Conservation (phyloP, 2,113 vertebrate genomes). For the Eonycteris spelaea region DNA sequence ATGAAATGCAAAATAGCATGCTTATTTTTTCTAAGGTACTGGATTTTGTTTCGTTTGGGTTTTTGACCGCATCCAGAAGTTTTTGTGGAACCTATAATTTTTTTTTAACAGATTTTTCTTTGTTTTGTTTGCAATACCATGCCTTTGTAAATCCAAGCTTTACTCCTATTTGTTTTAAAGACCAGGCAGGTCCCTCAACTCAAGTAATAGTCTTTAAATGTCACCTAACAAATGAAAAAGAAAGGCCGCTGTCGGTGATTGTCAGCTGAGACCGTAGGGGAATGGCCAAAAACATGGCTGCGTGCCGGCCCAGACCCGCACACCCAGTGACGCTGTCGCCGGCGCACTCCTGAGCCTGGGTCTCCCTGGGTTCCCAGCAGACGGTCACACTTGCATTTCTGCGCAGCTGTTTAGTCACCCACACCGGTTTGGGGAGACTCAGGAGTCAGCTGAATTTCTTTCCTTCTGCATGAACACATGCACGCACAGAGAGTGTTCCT, state of each 20-base stretch:
- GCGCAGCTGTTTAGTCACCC: conserved; percentile 56
- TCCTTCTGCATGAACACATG: background rate
- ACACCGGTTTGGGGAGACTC: conserved; percentile 15
- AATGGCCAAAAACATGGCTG: conserved; percentile 14
- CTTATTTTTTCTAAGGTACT: background rate
- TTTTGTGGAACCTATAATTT: background rate
- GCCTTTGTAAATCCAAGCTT: background rate
- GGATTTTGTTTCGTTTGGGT: background rate
- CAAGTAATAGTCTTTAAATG: background rate
- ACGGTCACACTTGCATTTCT: conserved; percentile 26
- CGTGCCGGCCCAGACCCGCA: conserved; percentile 29
- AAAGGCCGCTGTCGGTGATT: background rate
- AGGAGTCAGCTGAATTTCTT: background rate
- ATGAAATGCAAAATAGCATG: background rate
- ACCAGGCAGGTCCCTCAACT: background rate
- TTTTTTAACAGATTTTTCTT: background rate
- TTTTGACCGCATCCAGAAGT: background rate
- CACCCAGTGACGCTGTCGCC: background rate
- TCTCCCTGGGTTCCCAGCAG: conserved; percentile 34
- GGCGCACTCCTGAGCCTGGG: background rate
- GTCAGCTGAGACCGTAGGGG: background rate
- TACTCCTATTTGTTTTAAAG: conserved; percentile 1
- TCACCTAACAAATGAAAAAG: background rate
- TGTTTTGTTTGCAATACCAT: background rate
- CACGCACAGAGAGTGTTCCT: background rate